Conservation (phyloP, 2,113 vertebrate species). For the Nicator chloris region DNA sequence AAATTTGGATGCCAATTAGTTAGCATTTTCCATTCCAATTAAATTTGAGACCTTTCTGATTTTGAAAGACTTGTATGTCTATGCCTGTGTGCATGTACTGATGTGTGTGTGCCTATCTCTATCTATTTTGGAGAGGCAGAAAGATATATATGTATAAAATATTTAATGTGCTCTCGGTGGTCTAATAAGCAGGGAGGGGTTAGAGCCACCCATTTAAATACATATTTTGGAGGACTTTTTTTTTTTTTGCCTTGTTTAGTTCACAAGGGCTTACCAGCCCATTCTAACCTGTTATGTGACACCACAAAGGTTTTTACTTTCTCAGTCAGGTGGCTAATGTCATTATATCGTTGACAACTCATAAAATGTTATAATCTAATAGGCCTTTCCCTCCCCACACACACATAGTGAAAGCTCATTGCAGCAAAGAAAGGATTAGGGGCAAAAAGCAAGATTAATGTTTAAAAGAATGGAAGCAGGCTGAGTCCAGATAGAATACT, state of each 20-base stretch:
- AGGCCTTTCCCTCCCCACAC: slow-evolving; percentile 23
- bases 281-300: slow-evolving; percentile 65
- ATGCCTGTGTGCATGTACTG: not conserved
- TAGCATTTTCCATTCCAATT: slow-evolving; percentile 80
- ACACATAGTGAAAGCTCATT: slow-evolving; percentile 13
- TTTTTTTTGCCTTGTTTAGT: slow-evolving; percentile 51
- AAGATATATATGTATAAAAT: not conserved
- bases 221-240: not conserved
- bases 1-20: slow-evolving; percentile 82
- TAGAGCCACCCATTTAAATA: slow-evolving; percentile 31
- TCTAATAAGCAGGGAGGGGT: slow-evolving; percentile 68
- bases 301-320: slow-evolving; percentile 67
- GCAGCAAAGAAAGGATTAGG: slow-evolving; percentile 33
- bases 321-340: slow-evolving; percentile 69
- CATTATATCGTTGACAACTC: slow-evolving; percentile 71
- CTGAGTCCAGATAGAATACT: not conserved
- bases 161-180: slow-evolving; percentile 57
- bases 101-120: not conserved
- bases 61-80: slow-evolving; percentile 68
- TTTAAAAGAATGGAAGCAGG: slow-evolving; percentile 20
- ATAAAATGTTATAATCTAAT: slow-evolving; percentile 74
- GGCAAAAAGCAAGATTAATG: slow-evolving; percentile 42
- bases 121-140: slow-evolving; percentile 21
- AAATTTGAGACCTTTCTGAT: slow-evolving; percentile 80
- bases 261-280: slow-evolving; percentile 60